Conservation (phyloP, 2,888 invertebrate species). For the Pemphredon lugubris region DNA sequence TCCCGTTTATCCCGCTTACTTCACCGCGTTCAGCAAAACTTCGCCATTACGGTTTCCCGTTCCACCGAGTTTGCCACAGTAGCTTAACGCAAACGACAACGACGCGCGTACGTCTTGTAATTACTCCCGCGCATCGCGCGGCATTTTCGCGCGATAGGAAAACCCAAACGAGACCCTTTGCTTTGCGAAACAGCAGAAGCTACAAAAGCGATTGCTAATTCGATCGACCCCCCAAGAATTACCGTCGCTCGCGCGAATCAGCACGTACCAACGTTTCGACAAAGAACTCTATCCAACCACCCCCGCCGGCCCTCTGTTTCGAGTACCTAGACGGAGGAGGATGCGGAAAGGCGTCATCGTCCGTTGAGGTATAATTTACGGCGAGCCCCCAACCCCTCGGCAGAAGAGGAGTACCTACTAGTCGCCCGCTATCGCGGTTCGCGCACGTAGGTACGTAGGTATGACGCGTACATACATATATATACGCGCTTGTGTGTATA, state of each 20-base stretch:
- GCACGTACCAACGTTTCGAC: conserved; percentile 7
- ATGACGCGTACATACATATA: no score
- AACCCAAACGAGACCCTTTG: not conserved
- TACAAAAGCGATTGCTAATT: conserved; percentile 1
- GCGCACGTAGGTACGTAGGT: conserved; percentile 29
- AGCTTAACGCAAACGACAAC: no score
- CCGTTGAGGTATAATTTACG: conserved; percentile 55
- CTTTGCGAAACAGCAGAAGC: not conserved
- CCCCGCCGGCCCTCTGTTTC: no score
- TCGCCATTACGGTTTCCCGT: no score
- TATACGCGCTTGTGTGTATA: no score
- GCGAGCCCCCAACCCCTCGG: conserved; percentile 17
- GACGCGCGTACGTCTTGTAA: no score
- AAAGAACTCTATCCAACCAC: no score
- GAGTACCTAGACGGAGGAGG: conserved; percentile 42
- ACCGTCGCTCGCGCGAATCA: conserved; percentile 18
- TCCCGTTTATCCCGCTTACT: no score
- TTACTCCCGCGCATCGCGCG: no score
- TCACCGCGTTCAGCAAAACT: no score
- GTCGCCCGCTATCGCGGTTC: conserved; percentile 37
- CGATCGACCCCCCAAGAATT: conserved; percentile 21
- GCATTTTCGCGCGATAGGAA: not conserved
- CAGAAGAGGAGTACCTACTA: conserved; percentile 45
- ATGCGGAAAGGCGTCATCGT: conserved; percentile 54
- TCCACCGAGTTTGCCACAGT: no score